These are phyloP conservation scores for Phoxinus phoxinus DNA, from an alignment of 2,113 vertebrate genomes.

Conservation along the genomic window DNA sequence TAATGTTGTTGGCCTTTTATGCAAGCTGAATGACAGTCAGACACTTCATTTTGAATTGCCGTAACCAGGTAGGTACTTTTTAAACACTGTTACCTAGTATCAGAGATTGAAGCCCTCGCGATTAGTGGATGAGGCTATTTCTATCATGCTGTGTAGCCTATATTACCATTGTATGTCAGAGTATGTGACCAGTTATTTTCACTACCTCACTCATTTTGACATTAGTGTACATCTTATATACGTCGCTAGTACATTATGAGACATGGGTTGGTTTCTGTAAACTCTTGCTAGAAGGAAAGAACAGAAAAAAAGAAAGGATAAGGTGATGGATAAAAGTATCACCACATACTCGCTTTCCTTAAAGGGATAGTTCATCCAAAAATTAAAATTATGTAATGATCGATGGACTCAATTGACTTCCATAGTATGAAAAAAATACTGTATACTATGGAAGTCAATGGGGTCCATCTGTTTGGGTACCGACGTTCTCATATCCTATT, in stretches of 20 bases:
- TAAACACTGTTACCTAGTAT: not conserved
- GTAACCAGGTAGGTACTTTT: conserved; percentile 11
- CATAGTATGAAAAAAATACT: no score
- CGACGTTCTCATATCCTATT: no score
- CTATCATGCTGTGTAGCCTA: not conserved
- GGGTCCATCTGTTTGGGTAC: no score
- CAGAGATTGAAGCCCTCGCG: not conserved
- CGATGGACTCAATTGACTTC: no score
- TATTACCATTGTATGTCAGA: not conserved
- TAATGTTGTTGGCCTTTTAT: not conserved
- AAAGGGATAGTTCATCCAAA: no score
- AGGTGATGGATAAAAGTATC: no score
- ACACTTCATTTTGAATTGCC: not conserved
- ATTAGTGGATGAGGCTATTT: not conserved
- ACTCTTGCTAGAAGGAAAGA: not conserved
- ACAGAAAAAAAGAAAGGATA: not conserved
- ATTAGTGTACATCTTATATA: not conserved
- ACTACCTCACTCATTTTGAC: not conserved
- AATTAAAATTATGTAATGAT: no score
- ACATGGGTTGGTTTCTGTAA: not conserved
- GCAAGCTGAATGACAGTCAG: not conserved
- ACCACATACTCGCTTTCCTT: not conserved
- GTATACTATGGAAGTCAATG: no score
- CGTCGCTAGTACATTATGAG: no score
- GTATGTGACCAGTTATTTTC: not conserved